These are phyloP conservation scores for Barypeithes pellucidus DNA, from an alignment of 2,888 invertebrate genomes.

Conservation along the genomic window DNA sequence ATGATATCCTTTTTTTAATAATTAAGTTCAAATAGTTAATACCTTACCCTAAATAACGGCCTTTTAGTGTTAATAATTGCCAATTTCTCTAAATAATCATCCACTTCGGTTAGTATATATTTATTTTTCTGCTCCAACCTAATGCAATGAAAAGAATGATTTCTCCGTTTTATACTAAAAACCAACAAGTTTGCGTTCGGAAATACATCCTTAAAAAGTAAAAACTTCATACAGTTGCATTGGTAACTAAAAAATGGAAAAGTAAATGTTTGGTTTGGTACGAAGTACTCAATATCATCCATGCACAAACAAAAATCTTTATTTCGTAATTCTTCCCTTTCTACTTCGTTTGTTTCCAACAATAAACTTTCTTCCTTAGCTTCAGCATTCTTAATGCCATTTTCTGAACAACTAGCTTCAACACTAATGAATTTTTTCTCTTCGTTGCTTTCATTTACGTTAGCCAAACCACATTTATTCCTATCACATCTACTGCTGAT, in stretches of 20 bases:
- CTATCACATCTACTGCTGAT: not conserved
- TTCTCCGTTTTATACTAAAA: slow-evolving; percentile 43
- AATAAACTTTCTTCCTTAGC: not conserved
- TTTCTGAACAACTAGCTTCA: not conserved
- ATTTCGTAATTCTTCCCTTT: not conserved
- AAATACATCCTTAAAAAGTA: slow-evolving; percentile 43
- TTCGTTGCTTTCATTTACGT: not conserved
- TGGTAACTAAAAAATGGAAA: slow-evolving; percentile 28
- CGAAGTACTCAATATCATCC: slow-evolving; percentile 39
- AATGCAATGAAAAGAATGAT: slow-evolving; percentile 43
- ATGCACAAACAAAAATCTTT: slow-evolving; percentile 32
- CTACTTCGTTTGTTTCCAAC: not conserved
- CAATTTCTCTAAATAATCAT: slow-evolving; percentile 18
- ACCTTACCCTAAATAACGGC: slow-evolving; percentile 13
- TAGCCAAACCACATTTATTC: not conserved
- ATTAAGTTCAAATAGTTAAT: not conserved
- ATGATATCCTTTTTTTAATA: too few relatives aligned
- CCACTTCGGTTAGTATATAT: slow-evolving; percentile 5
- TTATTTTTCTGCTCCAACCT: not conserved
- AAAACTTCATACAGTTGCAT: slow-evolving; percentile 40
- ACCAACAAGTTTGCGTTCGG: slow-evolving; percentile 38
- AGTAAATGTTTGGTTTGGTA: slow-evolving; percentile 6
- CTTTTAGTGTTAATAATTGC: slow-evolving; percentile 15
- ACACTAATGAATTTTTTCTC: not conserved
- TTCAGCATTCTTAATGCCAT: not conserved